Percentiles rank a stretch among this genome's conserved stretches.
These are phyloP conservation scores for Mythimna vitellina DNA, from an alignment of 2,888 invertebrate species.

Conservation along the genomic window DNA sequence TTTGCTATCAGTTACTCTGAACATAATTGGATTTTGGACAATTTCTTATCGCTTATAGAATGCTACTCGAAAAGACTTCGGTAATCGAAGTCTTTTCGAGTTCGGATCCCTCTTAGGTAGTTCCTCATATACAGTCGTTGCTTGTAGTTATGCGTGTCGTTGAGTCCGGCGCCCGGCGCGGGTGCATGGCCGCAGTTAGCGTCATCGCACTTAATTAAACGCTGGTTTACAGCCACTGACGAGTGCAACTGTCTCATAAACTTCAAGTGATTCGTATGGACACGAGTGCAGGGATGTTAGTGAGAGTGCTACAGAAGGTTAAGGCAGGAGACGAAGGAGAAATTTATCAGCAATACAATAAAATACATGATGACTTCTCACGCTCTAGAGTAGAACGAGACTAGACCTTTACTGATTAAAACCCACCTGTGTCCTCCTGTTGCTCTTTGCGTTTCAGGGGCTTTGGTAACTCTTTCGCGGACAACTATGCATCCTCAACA, in stretches of 20 bases:
- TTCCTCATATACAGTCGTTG: not conserved
- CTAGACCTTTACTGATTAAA: too few relatives aligned
- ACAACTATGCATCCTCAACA: too few relatives aligned
- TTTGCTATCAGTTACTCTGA: too few relatives aligned
- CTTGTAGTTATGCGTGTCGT: conserved; percentile 6
- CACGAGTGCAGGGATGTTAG: not conserved
- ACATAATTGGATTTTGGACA: not conserved
- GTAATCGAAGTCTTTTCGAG: too few relatives aligned
- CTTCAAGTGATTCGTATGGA: conserved; percentile 10
- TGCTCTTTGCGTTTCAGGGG: too few relatives aligned
- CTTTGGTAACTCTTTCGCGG: too few relatives aligned
- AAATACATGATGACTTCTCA: too few relatives aligned
- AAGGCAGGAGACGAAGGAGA: not conserved
- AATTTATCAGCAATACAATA: too few relatives aligned
- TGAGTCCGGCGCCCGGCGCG: conserved; percentile 22
- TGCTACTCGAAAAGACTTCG: too few relatives aligned
- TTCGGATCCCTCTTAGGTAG: not conserved
- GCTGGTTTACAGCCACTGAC: conserved; percentile 43
- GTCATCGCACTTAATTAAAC: conserved; percentile 51
- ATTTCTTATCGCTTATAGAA: not conserved
- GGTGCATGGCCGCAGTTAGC: conserved; percentile 43
- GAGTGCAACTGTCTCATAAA: conserved; percentile 51
- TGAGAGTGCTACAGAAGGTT: conserved; percentile 25
- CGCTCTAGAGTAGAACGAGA: too few relatives aligned
- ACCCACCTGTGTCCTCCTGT: too few relatives aligned